Base-by-base conservation (phyloP, 2,888 invertebrate genomes). In the Lithophane ornitopus region DNA sequence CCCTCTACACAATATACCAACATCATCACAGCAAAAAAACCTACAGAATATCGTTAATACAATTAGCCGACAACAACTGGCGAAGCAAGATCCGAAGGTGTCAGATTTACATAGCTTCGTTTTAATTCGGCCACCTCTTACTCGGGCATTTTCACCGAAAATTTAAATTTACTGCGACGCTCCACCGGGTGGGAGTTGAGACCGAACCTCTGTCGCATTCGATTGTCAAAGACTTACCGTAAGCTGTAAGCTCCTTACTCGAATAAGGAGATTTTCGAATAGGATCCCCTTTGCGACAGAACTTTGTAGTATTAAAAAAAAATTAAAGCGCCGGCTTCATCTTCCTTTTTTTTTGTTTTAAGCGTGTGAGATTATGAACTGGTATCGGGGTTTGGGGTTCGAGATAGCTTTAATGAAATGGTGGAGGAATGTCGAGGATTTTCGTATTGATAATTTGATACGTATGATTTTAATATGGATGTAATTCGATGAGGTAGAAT, bases 181-280 rank as follows among this genome's bases (percentile, higher is more conserved):
- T 82, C 85, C 78, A 73, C 77, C 80, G 74, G 70, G 71, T 84
- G 86, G 89, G 88, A 87, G 71, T 70, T 84, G 86, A 89, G 88
- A 87, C 89, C 89, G 90, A 91, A 92, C 91, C 90, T 93, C 91
- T 90, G 90, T 92, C 91, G 92, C 88, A 91, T 94, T 95, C 95
- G 94, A 94, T 95, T 94, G 95, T 95, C 94, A 94, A 93, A 94
- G 95, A 94, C 95, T 95, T 94, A 92, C 93, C 84, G 87, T 91
- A 90, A 91, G 89, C 90, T 87, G 89, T 94, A 94, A 94, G 95
- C 95, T 92, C 90, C 95, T 95, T 95, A 95, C 92, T 89, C 84
- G 93, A 93, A 91, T 95, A 95, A 95, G 95, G 90, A 95, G 95
- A 95, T 95, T 95, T 92, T 80, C 88, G 89, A 88, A 90, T 89